Evolutionary conservation across 30 jellyfish, hydroid and myxozoan genomes (phyloP), one percentile per base, ranked within the genome.

Genomic region (Morbakka virulenta): DNA sequence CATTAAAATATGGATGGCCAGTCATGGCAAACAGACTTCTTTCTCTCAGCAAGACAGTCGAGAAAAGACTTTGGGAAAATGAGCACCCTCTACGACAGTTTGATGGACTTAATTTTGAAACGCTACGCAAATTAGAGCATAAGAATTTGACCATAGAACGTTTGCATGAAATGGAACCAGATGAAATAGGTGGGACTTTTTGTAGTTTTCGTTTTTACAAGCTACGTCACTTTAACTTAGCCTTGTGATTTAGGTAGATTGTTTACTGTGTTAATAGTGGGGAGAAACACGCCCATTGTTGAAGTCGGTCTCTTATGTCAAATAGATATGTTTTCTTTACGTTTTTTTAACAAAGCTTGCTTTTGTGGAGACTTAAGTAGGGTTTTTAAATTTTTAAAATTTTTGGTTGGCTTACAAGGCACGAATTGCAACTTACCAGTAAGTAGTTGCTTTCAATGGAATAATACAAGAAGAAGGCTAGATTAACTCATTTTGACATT

Each of bases 61-160:
- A 94, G 36, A 82, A 82, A 68, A 95, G 79, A 70, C 62, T 87
- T 35, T 94, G 99, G 99, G 92, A 80, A 27, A 79, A 51, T 69
- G 99, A 94, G 63, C 99, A 94, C 67, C 99, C 99, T 0, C 68
- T 94, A 20, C 91, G 92, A 21, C 99, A 94, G 48, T 82, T 74
- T 57, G 96, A 89, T 17, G 97, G 94, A 41, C 28, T 91, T 67
- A 81, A 83, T 9, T 84, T 87, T 52, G 97, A 93, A 35, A 62
- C 70, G 24, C 35, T 93, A 80, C 84, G 79, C 28, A 93, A 93
- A 57, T n/a, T 93, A 62, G 99, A 87, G 77, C 77, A 80, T 3
- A 81, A 81, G 64, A 73, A 77, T 36, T 31, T 93, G 77, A 74
- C 94, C 3, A 74, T 93, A n/a, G 99, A 87, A 35, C 84, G 84